Conservation (phyloP, 2,797 vertebrate species). For the Poeciliopsis paucimaculata region DNA sequence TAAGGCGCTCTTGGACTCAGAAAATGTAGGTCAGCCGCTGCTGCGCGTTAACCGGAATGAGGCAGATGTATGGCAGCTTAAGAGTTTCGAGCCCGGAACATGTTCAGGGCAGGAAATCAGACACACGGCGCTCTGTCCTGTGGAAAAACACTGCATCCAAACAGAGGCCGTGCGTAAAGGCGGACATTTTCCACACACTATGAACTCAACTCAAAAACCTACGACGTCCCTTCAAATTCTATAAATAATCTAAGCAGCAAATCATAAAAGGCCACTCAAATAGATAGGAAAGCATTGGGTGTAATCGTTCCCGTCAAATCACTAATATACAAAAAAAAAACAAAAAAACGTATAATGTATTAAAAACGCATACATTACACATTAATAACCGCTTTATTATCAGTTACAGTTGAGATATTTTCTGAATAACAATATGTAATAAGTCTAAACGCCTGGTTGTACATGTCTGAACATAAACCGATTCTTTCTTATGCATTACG, state of each 20-base stretch:
- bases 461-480: constrained; percentile 9
- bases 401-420: no score
- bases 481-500: constrained; percentile 70
- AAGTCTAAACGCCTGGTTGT: no score
- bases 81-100: constrained; percentile 42
- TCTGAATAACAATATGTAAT: neutral
- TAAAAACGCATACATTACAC: neutral
- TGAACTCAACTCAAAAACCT: neutral
- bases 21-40: constrained; percentile 67
- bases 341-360: no score
- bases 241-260: neutral
- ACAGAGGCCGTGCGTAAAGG: neutral
- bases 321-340: neutral
- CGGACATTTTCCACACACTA: neutral
- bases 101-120: constrained; percentile 54
- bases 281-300: neutral
- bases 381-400: neutral
- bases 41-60: constrained; percentile 13
- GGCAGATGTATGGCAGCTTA: constrained; percentile 68
- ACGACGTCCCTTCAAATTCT: neutral
- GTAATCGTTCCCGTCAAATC: neutral
- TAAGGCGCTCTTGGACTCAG: constrained; percentile 2
- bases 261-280: neutral
- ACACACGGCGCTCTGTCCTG: constrained; percentile 16
- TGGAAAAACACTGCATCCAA: constrained; percentile 18